Conservation (phyloP, 2,113 vertebrate species). For the Mus pahari region DNA sequence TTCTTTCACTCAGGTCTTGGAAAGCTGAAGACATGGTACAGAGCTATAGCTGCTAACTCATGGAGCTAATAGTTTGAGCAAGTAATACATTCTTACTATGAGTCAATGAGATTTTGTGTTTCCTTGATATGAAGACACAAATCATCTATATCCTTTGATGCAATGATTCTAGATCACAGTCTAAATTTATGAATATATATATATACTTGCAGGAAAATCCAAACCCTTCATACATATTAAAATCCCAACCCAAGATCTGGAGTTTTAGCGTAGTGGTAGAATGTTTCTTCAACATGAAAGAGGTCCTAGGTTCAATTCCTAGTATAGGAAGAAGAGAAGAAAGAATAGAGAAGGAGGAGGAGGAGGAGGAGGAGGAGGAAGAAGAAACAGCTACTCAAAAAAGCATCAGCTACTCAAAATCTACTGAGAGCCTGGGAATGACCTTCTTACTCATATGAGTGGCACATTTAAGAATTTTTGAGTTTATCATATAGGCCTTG, state of each 20-base stretch:
- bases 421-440: not conserved
- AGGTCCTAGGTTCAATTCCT: not conserved
- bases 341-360: not conserved
- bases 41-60: not conserved
- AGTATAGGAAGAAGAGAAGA: not conserved
- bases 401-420: not conserved
- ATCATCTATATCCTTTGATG: not conserved
- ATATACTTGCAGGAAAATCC: not conserved
- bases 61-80: not conserved
- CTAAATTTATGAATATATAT: not conserved
- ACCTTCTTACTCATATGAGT: not conserved
- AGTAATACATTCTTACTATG: not conserved
- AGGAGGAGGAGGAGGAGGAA: not conserved
- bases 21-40: not conserved
- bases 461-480: not conserved
- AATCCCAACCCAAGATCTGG: not conserved
- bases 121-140: not conserved
- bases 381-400: not conserved
- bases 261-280: not conserved
- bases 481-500: not conserved
- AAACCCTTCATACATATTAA: not conserved
- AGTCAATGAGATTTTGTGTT: not conserved
- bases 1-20: not conserved
- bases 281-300: not conserved
- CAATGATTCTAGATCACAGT: not conserved